Base-by-base conservation (phyloP, 2,888 invertebrate genomes). In the Acleris laterana region DNA sequence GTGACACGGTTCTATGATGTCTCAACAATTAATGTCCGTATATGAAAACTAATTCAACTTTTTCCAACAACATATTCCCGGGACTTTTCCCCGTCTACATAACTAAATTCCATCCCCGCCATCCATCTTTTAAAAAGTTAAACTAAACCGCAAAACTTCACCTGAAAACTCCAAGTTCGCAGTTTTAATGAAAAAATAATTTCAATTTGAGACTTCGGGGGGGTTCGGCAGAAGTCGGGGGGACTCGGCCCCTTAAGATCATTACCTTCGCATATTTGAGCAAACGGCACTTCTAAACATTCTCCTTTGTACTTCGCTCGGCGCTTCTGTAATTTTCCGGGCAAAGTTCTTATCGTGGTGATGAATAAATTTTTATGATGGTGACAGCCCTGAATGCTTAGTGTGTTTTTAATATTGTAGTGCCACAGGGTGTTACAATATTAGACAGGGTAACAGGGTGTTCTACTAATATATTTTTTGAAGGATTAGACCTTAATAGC, bases 101-200 rank as follows among this genome's bases (percentile, higher is more conserved):
- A n/a, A 55, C 6, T 20, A 61, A 66, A 48, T 51, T 50, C 52
- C 6, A 25, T 42, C 53, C 20, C 44, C 60, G 65, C 50, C 60
- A 65, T 65, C 60, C 60, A 61, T 65, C 62, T 66, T 38, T 38
- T 20, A 38, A 51, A 55, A 66, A 56, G 22, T 62, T 66, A 5
- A 58, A 48, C 49, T 59, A 28, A 49, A 59, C 48, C 57, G 57
- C 28, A 44, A 80, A 90, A 90, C 74, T 90, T 87, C 78, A 88
- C 89, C 90, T 89, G 89, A 83, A 84, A 82, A 80, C 78, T 80
- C 76, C 69, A 77, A 83, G 76, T 84, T 82, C 73, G 80, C 80
- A 82, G 86, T 88, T 90, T 85, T 90, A 91, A 91, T 91, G 91
- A 92, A 92, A 91, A 91, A 92, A 90, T 91, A 89, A 92, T 91